Base-by-base conservation (phyloP, 2,888 invertebrate genomes). In the Trichacis sp. region DNA sequence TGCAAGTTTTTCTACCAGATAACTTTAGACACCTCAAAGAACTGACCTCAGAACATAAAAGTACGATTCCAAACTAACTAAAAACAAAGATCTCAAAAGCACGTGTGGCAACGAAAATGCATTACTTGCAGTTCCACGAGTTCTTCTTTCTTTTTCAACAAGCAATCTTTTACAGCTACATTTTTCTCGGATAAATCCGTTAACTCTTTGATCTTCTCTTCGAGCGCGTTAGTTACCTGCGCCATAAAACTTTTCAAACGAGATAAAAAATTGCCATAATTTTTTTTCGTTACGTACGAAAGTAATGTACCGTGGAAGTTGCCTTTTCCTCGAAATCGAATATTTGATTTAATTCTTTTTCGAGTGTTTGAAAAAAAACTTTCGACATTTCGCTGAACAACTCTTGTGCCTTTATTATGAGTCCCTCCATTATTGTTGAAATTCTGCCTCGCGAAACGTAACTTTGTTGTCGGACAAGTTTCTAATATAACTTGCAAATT, bases 351-450 rank as follows among this genome's bases (percentile, higher is more conserved):
- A 68, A 40, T 49, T 70, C 65, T 6, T 60, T 40, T 46, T 66
- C 58, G 36, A 70, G 50, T 11, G 69, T 71, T 53, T 71, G 58
- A 45, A 60, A 42, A 48, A 73, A 59, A 60, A 74, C 40, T 43
- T 69, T 56, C 18, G 70, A 61, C 33, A 56, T 52, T 58, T 62
- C 66, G 46, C 54, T 30, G 36, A 73, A 48, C 38, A 72, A 29
- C 40, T 68, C 57, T 55, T 70, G 69, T 14, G 65, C 67, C 51
- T 70, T 69, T 24, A 46, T 64, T 46, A 72, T 9, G 14, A 50
- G 2, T 20, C 52, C 46, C n/a, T 52, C 20, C 56, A 56, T 56
- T 43, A n/a, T 14, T 24, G 14, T n/a, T 11, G 3, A 15, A 12
- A 6, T 9, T 40, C 15, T 40, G 14, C n/a, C 9, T 12, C 14